Evolutionary conservation across 2,888 invertebrate species (phyloP).

Genomic region (Chaitophorus viminalis): DNA sequence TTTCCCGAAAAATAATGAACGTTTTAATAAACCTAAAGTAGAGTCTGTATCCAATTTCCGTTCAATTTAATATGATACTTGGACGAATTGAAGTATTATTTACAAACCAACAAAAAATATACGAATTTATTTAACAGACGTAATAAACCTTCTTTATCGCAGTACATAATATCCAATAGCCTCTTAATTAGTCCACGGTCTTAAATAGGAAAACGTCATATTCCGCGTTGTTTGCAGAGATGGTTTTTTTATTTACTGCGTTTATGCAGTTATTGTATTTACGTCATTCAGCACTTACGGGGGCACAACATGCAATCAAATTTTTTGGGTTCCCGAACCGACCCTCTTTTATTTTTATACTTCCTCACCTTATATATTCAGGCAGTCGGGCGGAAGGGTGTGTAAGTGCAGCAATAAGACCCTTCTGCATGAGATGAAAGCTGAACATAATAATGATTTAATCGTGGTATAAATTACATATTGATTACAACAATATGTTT

Average conservation of each 20-base stretch:
- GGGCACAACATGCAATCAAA: neutral
- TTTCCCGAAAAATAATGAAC: neutral
- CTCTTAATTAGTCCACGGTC: too few species aligned
- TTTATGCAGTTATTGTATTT: conserved; percentile 29
- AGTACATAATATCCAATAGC: conserved; percentile 1
- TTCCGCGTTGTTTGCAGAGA: neutral
- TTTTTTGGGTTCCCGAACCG: neutral
- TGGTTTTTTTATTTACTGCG: conserved; percentile 22
- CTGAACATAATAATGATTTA: conserved; percentile 26
- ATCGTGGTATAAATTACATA: conserved; percentile 43
- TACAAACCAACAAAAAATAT: neutral
- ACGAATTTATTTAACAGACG: neutral
- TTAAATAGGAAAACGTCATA: conserved; percentile 5
- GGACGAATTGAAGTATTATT: conserved; percentile 14
- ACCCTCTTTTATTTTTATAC: neutral
- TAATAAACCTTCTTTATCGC: too few species aligned
- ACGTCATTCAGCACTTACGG: neutral
- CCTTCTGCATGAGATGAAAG: conserved; percentile 23
- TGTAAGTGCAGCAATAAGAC: conserved; percentile 18
- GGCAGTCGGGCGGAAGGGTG: neutral
- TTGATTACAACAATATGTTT: conserved; percentile 19
- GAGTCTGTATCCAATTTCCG: neutral
- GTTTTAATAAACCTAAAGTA: conserved; percentile 4
- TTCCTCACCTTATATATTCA: conserved; percentile 7
- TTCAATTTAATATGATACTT: neutral